Evolutionary conservation across 2,113 vertebrate species (phyloP), one percentile per base, ranked within the genome.

Genomic region (Entomyzon cyanotis): DNA sequence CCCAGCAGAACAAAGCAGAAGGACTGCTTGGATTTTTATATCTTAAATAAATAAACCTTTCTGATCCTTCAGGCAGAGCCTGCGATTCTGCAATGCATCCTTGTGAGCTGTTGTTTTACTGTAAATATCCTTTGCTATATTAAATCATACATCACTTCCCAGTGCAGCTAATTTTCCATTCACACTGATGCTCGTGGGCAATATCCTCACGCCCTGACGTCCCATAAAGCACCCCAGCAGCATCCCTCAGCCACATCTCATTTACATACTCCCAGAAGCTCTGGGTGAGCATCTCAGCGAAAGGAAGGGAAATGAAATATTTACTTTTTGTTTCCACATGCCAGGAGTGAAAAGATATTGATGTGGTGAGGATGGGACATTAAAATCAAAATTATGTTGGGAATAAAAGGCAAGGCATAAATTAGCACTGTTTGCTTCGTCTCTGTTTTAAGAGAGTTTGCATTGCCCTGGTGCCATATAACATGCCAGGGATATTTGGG

Each of bases 311-410:
- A 79, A 95, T 94, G 47, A 97, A 97, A 95, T 80, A 95, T 92
- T 94, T 95, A 67, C 63, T 91, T 95, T 96, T 94, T 94, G 85
- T 93, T 97, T 96, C 89, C 82, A 81, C 65, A 69, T 68, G 58
- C 62, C 90, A 86, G 76, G 84, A 89, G 79, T 91, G 90, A 97
- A 96, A 95, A 74, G 65, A 95, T 96, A 93, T 96, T 95, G 96
- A 97, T 96, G 94, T 69, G 50, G 74, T 77, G 21, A 75, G 92
- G 75, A 70, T 73, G 52, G 77, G 92, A 56, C 92, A 95, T 95
- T 97, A 97, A 97, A 97, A 96, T 94, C 31, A 97, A 96, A 97
- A 95, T 97, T 95, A 97, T 96, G 80, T 91, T 79, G 49, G 58
- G 83, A 95, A 96, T 97, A 96, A 97, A 97, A 97, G 91, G 68